phyloP scores from a whole-genome alignment of 2,888 invertebrate species.

The Amorpha juglandis region DNA sequence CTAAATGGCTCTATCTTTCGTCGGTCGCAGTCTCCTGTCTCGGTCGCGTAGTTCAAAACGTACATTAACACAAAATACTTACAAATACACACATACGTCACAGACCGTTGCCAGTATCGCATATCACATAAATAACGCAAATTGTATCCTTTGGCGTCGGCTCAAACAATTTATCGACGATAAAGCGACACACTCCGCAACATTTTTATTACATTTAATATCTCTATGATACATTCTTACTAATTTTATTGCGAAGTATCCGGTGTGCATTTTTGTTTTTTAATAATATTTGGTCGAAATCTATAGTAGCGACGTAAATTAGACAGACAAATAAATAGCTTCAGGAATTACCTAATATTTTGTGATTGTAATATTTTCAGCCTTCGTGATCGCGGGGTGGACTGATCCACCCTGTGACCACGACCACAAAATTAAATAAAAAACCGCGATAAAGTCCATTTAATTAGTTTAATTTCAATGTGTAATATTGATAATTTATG shows the following conservation, averaged over 20 bases:
- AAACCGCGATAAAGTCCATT: too few relatives aligned
- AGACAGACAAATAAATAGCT: neutral
- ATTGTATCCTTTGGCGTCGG: constrained; percentile 5
- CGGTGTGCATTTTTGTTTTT: neutral
- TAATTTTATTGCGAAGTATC: neutral
- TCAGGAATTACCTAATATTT: too few relatives aligned
- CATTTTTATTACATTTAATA: constrained; percentile 11
- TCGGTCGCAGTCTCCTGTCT: too few relatives aligned
- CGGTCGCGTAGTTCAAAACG: too few relatives aligned
- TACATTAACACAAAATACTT: neutral
- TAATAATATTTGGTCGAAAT: neutral
- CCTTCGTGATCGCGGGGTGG: too few relatives aligned
- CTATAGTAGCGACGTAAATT: neutral
- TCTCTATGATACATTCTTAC: neutral
- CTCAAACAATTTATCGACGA: constrained; percentile 5
- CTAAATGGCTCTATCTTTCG: too few relatives aligned
- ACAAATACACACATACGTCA: neutral
- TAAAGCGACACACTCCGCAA: neutral
- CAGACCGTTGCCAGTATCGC: constrained; percentile 4
- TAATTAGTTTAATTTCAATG: too few relatives aligned
- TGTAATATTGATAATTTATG: too few relatives aligned
- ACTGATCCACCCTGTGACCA: too few relatives aligned
- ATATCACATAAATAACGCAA: neutral
- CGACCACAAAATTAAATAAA: too few relatives aligned
- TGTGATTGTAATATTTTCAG: too few relatives aligned